Evolutionary conservation across 2,888 invertebrate species (phyloP), one percentile per base, ranked within the genome.

Genomic region (Tuberolachnus salignus): DNA sequence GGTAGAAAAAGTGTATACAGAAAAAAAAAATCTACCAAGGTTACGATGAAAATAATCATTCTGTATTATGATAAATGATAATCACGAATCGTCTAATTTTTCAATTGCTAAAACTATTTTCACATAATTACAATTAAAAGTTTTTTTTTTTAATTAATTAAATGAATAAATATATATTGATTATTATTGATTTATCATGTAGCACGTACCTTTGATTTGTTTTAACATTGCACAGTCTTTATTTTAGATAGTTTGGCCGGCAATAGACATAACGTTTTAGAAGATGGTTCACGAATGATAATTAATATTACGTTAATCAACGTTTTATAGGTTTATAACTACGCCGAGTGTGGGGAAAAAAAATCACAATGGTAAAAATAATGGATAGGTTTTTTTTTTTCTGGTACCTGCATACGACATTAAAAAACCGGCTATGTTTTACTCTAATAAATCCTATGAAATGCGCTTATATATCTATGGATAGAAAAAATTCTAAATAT

Each of bases 291-390:
- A 66, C 44, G 14, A 67, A 75, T 66, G 66, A 64, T 26, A 67
- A 64, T 75, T 55, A 14, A 1, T 1, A 57, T 66, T 57, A 57
- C 26, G 23, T 44, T 19, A 64, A 55, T 53, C 53, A 23, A n/a
- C 13, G 51, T 64, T 74, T 74, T 74, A 74, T 74, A 74, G 64
- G 14, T 63, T 44, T 51, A 21, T 19, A 42, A 21, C 23, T 49
- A 4, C 14, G 6, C 34, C 6, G 46, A 19, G 51, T 64, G 64
- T 44, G 49, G 19, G 16, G 19, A 66, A 49, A 74, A 63, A 63
- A 73, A 46, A 21, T 59, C 19, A 49, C 49, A 61, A 69, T 66
- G 16, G 42, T 19, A 44, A n/a, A 23, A 42, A 16, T 46, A 16
- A 14, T n/a, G 51, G 19, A n/a, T n/a, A 16, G 6, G 73, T 73